Evolutionary conservation across 2,113 vertebrate genomes (phyloP), one percentile per base, ranked within the genome.

Genomic region (Phylloscopus trochilus): DNA sequence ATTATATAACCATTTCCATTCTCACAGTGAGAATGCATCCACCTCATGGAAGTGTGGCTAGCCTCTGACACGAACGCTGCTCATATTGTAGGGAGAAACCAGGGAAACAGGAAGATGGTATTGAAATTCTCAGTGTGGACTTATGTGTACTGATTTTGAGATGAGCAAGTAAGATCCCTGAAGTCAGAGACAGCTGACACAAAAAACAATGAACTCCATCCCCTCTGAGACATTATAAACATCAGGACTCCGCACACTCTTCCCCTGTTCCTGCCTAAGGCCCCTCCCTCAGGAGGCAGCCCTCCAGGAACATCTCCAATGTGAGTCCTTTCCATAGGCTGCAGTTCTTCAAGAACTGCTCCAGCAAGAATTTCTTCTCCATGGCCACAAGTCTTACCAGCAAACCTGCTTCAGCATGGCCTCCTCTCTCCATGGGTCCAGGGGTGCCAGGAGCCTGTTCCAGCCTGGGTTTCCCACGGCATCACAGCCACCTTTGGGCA

Each of bases 371-470:
- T 41, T 5, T 10, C n/a, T 31, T 55, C n/a, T 30, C 41, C n/a
- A 15, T 4, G 13, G 58, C 30, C 66, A 55, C 49, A 87, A 31
- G 16, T 49, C 17, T 41, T 35, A 17, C 30, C 41, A 35, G 41
- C 30, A 56, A 56, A 64, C 4, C 43, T 64, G 24, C 24, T 63
- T 35, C 58, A 56, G 13, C 31, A 20, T 21, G n/a, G 20, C 14
- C 26, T 49, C 15, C 58, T 64, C 18, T 52, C 31, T 64, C 49
- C 49, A 3, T 22, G 43, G 30, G 9, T 31, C 30, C 41, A 22
- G 0, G 1, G 41, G 14, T 43, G 14, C 21, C 58, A 49, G 49
- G 9, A 35, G 2, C 21, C 17, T 64, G 14, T 11, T 49, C 49
- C 56, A 64, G 35, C 26, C 10, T 10, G 16, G 51, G 26, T 26